Base-by-base conservation (phyloP, 2,888 invertebrate species). In the Steinernema scapterisci region DNA sequence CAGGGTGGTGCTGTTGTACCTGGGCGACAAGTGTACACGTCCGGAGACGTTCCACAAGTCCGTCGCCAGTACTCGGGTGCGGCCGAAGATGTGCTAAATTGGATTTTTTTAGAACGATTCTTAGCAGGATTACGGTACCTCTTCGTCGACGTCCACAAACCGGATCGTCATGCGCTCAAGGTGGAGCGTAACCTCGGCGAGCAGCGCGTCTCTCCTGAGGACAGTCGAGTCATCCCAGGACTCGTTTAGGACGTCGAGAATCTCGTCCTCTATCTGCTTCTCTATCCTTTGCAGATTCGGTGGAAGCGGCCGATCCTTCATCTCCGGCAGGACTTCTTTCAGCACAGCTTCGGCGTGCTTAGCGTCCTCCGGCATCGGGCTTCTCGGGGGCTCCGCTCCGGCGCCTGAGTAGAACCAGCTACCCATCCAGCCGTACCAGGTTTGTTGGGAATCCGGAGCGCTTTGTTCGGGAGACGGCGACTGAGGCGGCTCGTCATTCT, bases 151-250 rank as follows among this genome's bases (percentile, higher is more conserved):
- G 75, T 87, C 85, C 13, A 83, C 79, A 52, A 87, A 83, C 71
- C 85, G 70, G 21, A 87, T 73, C 6, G 86, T 85, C 71, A 86
- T 74, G 38, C 82, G 76, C 19, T 86, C 85, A 46, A 87, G 70
- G 48, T 78, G 72, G 45, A 87, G 73, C 0, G 81, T 75, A 21
- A 88, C 78, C 63, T 84, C 84, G 16, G 87, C 87, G 71, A 87
- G 73, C 3, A 87, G 77, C 27, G 76, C 80, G 74, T 87, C 87
- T 44, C 85, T 76, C 21, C 86, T 74, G 19, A 87, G 77, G 19
- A 87, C 73, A 0, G 83, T 85, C 25, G 85, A 85, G 76, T 87
- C 87, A 75, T 87, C 87, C 87, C 86, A 87, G 9, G 84, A 81
- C 44, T 87, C 86, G 72, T 82, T 82, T 7, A 87, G 75, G 5